phyloP scores from a whole-genome alignment of 2,888 invertebrate genomes.

The Sinhomidia bicolor region DNA sequence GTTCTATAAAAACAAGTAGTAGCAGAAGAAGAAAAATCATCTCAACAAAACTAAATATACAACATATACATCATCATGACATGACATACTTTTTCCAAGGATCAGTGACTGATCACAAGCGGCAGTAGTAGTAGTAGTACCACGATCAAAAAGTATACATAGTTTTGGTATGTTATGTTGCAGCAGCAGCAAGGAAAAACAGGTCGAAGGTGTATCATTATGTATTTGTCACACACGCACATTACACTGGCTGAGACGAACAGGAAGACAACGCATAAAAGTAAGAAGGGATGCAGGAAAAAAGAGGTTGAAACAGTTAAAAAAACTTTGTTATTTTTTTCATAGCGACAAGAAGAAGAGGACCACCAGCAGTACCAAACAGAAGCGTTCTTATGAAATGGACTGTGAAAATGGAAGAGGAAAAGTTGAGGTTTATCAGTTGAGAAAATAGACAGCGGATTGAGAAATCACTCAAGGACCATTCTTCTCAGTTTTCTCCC shows the following conservation, averaged over 20 bases:
- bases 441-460: slow-evolving; percentile 42
- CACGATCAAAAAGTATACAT: too few species aligned
- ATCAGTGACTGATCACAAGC: not conserved
- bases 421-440: slow-evolving; percentile 26
- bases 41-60: too few species aligned
- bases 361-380: not conserved
- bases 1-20: too few species aligned
- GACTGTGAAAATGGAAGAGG: slow-evolving; percentile 42
- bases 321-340: slow-evolving; percentile 40
- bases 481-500: too few species aligned
- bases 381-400: slow-evolving; percentile 30
- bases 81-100: not conserved
- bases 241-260: too few species aligned
- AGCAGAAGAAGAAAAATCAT: too few species aligned
- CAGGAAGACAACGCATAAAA: not conserved
- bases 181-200: too few species aligned
- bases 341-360: not conserved
- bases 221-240: not conserved
- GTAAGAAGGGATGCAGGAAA: not conserved
- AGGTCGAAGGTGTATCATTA: too few species aligned
- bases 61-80: too few species aligned
- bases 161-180: too few species aligned
- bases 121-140: too few species aligned
- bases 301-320: not conserved
- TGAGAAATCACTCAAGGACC: slow-evolving; percentile 36